Evolutionary conservation across 2,888 invertebrate genomes (phyloP), one percentile per base, ranked within the genome.

Genomic region (Sinelater perroti): DNA sequence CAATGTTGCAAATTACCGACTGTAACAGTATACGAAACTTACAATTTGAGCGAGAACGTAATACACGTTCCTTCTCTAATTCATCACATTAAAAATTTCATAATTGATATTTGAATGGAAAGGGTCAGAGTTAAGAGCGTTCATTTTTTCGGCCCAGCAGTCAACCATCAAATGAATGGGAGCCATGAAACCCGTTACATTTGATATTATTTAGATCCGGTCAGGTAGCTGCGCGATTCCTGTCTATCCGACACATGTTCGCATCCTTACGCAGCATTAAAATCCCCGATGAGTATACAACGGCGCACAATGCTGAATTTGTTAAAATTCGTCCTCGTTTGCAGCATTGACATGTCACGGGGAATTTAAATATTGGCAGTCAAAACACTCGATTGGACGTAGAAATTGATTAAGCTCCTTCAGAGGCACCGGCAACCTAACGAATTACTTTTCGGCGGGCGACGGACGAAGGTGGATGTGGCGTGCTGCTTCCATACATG

Each of bases 171-270:
- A 52, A 57, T 52, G 47, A 57, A 57, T 57, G 57, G 18, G 52
- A 33, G 47, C 46, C 35, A 57, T 47, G 50, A 57, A 57, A 57
- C 57, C 57, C 72, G 72, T 72, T 72, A 72, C 68, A 60, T 63
- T 68, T 70, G 66, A 62, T 68, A 70, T 70, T 70, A 69, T 68
- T 69, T 63, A 64, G 67, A 67, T 65, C 62, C 54, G 60, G 67
- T 62, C 71, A 71, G 71, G 71, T 71, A 71, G 68, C 64, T 59
- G 58, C 67, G 68, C 66, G 65, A 66, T 66, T 62, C 56, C 31
- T 31, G 28, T 24, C 55, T 42, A 62, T 65, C 67, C 67, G 63
- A 70, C 70, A 70, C 69, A 67, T 69, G 69, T 63, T 66, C 61
- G 60, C 21, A 33, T 33, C 33, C 42, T 17, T 50, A 56, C 33